phyloP scores from a whole-genome alignment of 2,113 vertebrate genomes.

The Hystrix brachyura region DNA sequence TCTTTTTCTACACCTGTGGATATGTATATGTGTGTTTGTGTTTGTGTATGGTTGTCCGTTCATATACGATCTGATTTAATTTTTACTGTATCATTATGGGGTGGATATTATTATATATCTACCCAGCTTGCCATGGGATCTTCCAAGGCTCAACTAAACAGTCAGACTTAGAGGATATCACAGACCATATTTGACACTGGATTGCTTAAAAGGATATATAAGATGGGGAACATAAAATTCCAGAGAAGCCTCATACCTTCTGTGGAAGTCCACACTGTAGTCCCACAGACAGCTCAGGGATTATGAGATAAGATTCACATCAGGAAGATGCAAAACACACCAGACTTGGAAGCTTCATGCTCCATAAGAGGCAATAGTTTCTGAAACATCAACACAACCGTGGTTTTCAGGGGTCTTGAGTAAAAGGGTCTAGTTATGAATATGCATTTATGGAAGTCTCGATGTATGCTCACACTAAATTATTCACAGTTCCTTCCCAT shows the following conservation, averaged over 20 bases:
- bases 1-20: background rate
- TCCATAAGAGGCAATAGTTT: background rate
- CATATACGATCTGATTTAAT: background rate
- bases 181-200: background rate
- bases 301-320: background rate
- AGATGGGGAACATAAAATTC: background rate
- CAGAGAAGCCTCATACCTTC: background rate
- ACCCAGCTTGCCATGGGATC: rapidly evolving
- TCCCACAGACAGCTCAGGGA: background rate
- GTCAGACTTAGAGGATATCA: background rate
- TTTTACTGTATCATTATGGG: background rate
- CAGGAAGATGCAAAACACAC: background rate
- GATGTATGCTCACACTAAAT: background rate
- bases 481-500: background rate
- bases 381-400: background rate
- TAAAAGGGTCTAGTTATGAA: background rate
- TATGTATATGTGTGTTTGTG: background rate
- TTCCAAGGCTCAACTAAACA: background rate
- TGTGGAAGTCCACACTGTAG: background rate
- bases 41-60: background rate
- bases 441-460: background rate
- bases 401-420: background rate
- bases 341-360: background rate
- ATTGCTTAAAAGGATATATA: background rate
- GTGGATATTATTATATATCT: background rate